Conservation (phyloP, 2,888 invertebrate genomes). For the Hylaea fasciaria region DNA sequence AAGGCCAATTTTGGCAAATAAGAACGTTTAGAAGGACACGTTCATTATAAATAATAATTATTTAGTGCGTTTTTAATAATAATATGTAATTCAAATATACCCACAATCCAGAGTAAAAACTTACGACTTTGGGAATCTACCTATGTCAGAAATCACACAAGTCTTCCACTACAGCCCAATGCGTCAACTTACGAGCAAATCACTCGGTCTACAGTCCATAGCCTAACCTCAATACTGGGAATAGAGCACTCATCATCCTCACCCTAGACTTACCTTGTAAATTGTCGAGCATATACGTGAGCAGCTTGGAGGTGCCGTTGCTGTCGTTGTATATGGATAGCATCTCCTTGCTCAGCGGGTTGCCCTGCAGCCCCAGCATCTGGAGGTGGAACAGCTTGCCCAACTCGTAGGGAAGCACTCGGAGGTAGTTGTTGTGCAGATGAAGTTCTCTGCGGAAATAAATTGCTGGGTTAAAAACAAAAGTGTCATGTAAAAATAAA, state of each 20-base stretch:
- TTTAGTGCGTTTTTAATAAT: no score
- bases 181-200: no score
- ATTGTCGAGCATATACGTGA: constrained; percentile 98
- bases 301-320: constrained; percentile 97
- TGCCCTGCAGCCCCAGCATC: constrained; percentile 95
- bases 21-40: not conserved
- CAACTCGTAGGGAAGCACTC: constrained; percentile 97
- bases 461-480: not conserved
- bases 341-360: constrained; percentile 97
- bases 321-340: constrained; percentile 95
- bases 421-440: constrained; percentile 96
- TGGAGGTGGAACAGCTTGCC: constrained; percentile 99
- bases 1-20: not conserved
- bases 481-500: no score
- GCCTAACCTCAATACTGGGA: no score
- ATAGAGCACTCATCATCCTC: no score
- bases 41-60: not conserved
- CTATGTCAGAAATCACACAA: no score
- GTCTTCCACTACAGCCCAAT: no score
- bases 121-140: no score
- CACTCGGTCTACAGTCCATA: no score
- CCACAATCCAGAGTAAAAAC: no score
- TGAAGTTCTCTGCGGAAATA: constrained; percentile 92
- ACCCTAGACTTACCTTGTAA: constrained; percentile 89
- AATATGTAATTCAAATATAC: no score